Base-by-base conservation (phyloP, 2,888 invertebrate species). In the Timandra comae region DNA sequence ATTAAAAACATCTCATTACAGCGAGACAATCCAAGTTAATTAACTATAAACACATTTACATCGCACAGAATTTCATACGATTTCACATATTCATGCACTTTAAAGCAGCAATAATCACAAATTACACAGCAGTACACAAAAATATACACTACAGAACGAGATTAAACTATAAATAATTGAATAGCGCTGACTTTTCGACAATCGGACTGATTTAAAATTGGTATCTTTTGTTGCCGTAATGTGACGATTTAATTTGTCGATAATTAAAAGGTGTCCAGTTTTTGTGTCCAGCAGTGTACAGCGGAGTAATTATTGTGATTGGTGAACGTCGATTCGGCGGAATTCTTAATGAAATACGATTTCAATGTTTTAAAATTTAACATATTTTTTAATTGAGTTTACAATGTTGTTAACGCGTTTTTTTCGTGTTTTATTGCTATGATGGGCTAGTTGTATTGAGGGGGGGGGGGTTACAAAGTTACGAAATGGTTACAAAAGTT, bases 191-290 rank as follows among this genome's bases (percentile, higher is more conserved):
- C 7, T 2, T 12, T 16, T 6, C 13, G 27, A 8, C 27, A 19
- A 19, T 31, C 33, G 26, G n/a, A 30, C 31, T 29, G 37, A 36
- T 46, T 41, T 50, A 42, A 41, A 47, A 51, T 46, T 44, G 42
- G 36, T n/a, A n/a, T 22, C 38, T 41, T 46, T 46, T 44, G 46
- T 41, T 29, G 8, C 30, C 23, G 30, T 38, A 41, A 43, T 41
- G 28, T 34, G 37, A 36, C 19, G 33, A 27, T 30, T 33, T 16
- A 31, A 33, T 38, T 26, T 21, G 6, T 12, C 12, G 12, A 12
- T 12, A n/a, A 12, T 12, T 7, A 12, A 12, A 12, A 5, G 26
- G 32, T 27, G 11, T n/a, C n/a, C 28, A 12, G 12, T 33, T 40
- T 33, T 35, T 36, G 26, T 34, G 40, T n/a, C 30, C 27, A 6